phyloP scores from a whole-genome alignment of 1,140 invertebrate genomes.

The Heterodera carotae region DNA sequence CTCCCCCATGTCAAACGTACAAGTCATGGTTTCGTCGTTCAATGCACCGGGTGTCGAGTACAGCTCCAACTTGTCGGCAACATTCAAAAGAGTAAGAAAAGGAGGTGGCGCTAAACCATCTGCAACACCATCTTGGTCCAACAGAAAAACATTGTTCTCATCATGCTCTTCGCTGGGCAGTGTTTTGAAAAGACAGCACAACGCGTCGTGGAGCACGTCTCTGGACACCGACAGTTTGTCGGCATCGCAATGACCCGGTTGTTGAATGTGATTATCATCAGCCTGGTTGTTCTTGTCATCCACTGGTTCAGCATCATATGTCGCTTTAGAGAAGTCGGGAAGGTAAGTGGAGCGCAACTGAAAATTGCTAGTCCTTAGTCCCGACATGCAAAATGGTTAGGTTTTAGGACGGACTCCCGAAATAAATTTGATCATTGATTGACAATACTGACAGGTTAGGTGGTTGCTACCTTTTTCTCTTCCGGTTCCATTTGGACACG shows the following conservation, averaged over 20 bases:
- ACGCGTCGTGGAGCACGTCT: background rate
- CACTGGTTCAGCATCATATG: background rate
- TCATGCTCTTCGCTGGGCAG: background rate
- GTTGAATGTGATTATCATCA: background rate
- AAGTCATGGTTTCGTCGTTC: background rate
- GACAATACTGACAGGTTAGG: no score
- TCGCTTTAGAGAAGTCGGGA: background rate
- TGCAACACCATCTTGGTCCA: background rate
- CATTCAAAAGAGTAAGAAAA: slow-evolving; percentile 11
- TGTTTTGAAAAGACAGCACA: background rate
- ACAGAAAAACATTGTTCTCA: background rate
- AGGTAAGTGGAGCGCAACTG: background rate
- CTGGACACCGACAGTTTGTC: background rate
- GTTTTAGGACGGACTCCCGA: no score
- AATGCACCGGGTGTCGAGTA: background rate
- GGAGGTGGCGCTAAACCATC: background rate
- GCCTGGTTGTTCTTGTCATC: no score
- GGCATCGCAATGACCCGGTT: no score
- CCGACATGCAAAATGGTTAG: no score
- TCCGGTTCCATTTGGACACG: background rate
- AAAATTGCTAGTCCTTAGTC: no score
- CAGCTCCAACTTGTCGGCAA: slow-evolving; percentile 7
- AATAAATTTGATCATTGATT: no score
- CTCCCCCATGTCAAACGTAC: slow-evolving; percentile 4
- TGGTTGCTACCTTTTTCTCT: background rate